Evolutionary conservation across 2,888 invertebrate species (phyloP), one percentile per base, ranked within the genome.

Genomic region (Thumatha senex): DNA sequence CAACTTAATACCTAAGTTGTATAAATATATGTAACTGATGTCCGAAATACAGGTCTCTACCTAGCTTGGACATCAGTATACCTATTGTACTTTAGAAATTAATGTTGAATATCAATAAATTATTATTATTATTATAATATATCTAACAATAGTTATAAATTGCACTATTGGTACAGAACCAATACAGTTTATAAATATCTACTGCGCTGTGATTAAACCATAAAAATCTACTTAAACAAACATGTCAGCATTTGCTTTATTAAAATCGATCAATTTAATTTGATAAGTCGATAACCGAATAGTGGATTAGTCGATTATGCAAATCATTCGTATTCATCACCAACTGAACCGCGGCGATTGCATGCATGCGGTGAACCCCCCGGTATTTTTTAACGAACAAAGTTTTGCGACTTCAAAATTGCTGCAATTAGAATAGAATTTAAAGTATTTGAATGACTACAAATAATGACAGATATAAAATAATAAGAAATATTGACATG

Each of bases 231-330:
- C 34, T 29, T 13, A 15, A 59, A 56, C 29, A 39, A 50, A 48
- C 51, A 40, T 54, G 55, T 24, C 39, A 53, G 34, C 42, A 51
- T 56, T 42, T 31, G 31, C 11, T 47, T 55, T 48, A 50, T 43
- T 50, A 53, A 53, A 63, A 55, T 48, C 49, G 43, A 51, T 34
- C 18, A 57, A 50, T 54, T 46, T 35, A 51, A 51, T 58, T 51
- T 48, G 18, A 54, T 63, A n/a, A n/a, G n/a, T 58, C 46, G 54
- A 45, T 66, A 56, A 55, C 40, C 47, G 51, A 39, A 58, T 45
- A 59, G 53, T 50, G 33, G 12, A 54, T 68, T n/a, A 56, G 46
- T 65, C 60, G 54, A 65, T 68, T 65, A 67, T 54, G 62, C 53
- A 59, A 58, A 66, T 61, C 38, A 42, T 54, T 56, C 46, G 38